Evolutionary conservation across 2,113 vertebrate genomes (phyloP), one percentile per base, ranked within the genome.

Genomic region (Cygnus buccinator): DNA sequence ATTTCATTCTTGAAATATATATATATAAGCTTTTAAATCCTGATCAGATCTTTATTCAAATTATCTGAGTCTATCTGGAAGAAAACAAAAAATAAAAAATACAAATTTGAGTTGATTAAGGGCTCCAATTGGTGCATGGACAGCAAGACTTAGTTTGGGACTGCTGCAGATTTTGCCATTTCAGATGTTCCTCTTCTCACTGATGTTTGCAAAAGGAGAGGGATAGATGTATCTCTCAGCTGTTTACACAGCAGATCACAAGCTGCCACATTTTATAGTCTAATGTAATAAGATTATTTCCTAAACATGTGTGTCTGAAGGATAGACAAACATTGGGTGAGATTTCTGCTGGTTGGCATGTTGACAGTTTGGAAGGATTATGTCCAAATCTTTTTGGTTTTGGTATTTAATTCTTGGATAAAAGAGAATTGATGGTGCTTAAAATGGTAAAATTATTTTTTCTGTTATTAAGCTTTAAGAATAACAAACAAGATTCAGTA

Each of bases 391-490:
- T 50, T 63, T 81, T 76, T 75, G 35, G 73, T 48, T 87, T 87
- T 87, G 37, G 50, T 35, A 22, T 70, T 63, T 59, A 91, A 21
- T 71, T 91, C 41, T 71, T 77, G 59, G 44, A 61, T 57, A 70
- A 48, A 91, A 73, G 66, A 78, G 87, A 93, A 90, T 0, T 0
- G 2, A 76, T 75, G 33, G 19, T 81, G 43, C 72, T 96, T 89
- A 62, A 79, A 80, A 85, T 13, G 58, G 44, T 71, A 81, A 75
- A 78, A 93, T 67, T 74, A 66, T 84, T 95, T 90, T 87, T 92
- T 57, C 71, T 85, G 25, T 88, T 76, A 73, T 83, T 83, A 73
- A 83, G 85, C 43, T 87, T 93, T 15, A 44, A 93, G 82, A 75
- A 73, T 92, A 93, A 58, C n/a, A 79, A 77, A 67, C 62, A 52